Evolutionary conservation across 64 coral and sea anemone species (phyloP), one percentile per base, ranked within the genome.

Genomic region (Trachythela sp.): DNA sequence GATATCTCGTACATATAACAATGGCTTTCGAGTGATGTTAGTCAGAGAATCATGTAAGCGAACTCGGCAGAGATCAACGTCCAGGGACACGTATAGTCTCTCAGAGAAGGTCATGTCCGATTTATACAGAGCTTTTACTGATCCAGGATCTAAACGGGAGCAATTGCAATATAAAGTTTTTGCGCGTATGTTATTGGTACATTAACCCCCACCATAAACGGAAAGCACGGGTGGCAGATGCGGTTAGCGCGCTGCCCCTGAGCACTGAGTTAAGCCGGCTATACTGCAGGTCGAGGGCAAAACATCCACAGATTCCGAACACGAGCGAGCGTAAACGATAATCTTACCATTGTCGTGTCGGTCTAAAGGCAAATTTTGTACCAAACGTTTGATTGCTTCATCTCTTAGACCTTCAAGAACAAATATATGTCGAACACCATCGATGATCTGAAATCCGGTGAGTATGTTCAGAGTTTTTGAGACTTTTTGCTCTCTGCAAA

Each of bases 61-160:
- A 2, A 99, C 93, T 60, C 96, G 93, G 64, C 96, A 99, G 41
- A 99, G 85, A 83, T 99, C 96, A 67, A 99, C 96, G 72, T 99
- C 96, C 36, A 99, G 83, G 13, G 87, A 37, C 5, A 89, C 83
- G 38, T 99, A 99, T 72, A 99, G 31, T 11, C 96, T 80, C 77
- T 90, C 77, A 29, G 76, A 85, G 77, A 94, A 99, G 0, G 89
- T 77, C 86, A 99, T 89, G n/a, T 94, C 89, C 1, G 96, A 99
- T 32, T 99, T 99, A 77, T 99, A 94, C 71, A 99, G 41, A 0
- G 93, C 96, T 34, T 99, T 99, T 41, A 99, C 75, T 17, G 75
- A 80, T 34, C 37, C 75, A 37, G 2, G 2, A 18, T 37, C 75
- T 80, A 80, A 64, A 45, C 11, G 42, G 11, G 42, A 45, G 42